A percentile compares a stretch with the other conserved stretches of the same genome.
phyloP scores from a whole-genome alignment of 2,113 vertebrate genomes.

The Fulica atra region DNA sequence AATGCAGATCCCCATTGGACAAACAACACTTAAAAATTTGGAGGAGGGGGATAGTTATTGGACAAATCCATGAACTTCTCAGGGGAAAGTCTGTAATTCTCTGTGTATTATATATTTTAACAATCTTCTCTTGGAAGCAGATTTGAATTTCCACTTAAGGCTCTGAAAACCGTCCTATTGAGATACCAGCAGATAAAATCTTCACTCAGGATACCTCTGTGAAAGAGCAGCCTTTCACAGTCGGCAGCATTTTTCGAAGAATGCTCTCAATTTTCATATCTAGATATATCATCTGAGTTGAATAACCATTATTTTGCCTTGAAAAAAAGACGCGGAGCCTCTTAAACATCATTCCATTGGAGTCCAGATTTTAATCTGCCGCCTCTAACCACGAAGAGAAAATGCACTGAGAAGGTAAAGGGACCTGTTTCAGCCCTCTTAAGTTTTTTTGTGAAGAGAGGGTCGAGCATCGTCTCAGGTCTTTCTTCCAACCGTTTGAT shows the following conservation, averaged over 20 bases:
- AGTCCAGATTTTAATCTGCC: conserved; percentile 66
- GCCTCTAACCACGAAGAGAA: conserved; percentile 25
- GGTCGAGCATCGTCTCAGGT: rapidly evolving
- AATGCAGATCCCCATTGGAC: rapidly evolving
- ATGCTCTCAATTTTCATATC: conserved; percentile 71
- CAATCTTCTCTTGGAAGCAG: conserved; percentile 57
- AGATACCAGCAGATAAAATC: conserved; percentile 68
- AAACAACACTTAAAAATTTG: not conserved
- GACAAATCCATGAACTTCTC: not conserved
- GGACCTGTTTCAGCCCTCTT: conserved; percentile 2
- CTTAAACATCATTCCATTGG: conserved; percentile 62
- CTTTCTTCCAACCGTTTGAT: not conserved
- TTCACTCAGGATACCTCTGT: conserved; percentile 63
- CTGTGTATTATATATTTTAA: conserved; percentile 61
- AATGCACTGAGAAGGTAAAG: conserved; percentile 10
- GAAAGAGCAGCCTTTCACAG: conserved; percentile 67
- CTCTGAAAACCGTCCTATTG: conserved; percentile 59
- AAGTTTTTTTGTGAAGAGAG: not conserved
- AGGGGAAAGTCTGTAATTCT: conserved; percentile 27
- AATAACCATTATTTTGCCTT: conserved; percentile 74
- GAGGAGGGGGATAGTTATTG: not conserved
- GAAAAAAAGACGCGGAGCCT: conserved; percentile 20
- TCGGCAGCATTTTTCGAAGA: conserved; percentile 61
- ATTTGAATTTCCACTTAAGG: conserved; percentile 71
- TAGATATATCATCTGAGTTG: conserved; percentile 63